phyloP scores from a whole-genome alignment of 2,113 vertebrate species.

The Brachyistius frenatus region DNA sequence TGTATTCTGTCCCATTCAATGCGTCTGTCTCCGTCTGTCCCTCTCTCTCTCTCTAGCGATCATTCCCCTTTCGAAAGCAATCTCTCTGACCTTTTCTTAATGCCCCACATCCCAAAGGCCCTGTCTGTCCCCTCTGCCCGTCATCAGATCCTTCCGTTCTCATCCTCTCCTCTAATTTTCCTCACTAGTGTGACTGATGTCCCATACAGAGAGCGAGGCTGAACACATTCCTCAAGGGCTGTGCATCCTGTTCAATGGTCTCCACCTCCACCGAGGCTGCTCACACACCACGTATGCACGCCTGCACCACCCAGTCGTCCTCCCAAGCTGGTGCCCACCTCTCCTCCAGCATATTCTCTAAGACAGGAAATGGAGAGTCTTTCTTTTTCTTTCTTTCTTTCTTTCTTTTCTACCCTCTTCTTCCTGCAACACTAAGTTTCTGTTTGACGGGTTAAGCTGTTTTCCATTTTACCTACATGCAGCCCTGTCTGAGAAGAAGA shows the following conservation, averaged over 20 bases:
- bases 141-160: constrained; percentile 28
- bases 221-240: constrained; percentile 82
- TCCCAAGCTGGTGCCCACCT: constrained; percentile 44
- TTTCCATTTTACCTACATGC: constrained; percentile 24
- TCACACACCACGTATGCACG: constrained; percentile 80
- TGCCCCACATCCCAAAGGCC: constrained; percentile 39
- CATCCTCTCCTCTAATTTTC: constrained; percentile 46
- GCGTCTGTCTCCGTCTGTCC: neutral
- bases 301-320: constrained; percentile 7
- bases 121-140: constrained; percentile 5
- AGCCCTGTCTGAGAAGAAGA: neutral
- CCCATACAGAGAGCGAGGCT: constrained; percentile 43
- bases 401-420: neutral
- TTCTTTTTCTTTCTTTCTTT: constrained; percentile 21
- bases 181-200: constrained; percentile 54
- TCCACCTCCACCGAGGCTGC: constrained; percentile 78
- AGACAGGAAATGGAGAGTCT: constrained; percentile 84
- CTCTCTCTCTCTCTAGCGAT: neutral
- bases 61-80: constrained; percentile 28
- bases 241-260: constrained; percentile 84
- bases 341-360: constrained; percentile 58
- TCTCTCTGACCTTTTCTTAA: constrained; percentile 33
- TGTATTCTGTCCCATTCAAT: constrained; percentile 7
- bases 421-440: constrained; percentile 1
- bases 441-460: constrained; percentile 11